These are phyloP conservation scores for Pelosia muscerda DNA, from an alignment of 2,888 invertebrate species.

Conservation along the genomic window DNA sequence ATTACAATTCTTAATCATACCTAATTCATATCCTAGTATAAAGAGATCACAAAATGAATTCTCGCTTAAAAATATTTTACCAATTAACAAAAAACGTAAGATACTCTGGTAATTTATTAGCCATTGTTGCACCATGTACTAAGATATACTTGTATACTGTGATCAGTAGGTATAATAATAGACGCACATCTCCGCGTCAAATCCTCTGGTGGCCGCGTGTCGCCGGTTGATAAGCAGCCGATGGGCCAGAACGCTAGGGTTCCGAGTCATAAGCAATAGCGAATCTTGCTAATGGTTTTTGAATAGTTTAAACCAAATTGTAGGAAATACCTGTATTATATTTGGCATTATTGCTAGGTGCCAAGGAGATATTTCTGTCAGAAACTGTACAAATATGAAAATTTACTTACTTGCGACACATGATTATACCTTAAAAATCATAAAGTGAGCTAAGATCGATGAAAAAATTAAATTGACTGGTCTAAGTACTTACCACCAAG, in stretches of 20 bases:
- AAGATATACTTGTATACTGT: conserved; percentile 41
- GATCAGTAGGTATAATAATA: conserved; percentile 68
- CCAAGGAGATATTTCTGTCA: no score
- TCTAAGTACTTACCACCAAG: no score
- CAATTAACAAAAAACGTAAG: not conserved
- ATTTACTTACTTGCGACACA: no score
- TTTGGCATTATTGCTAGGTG: no score
- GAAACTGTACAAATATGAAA: no score
- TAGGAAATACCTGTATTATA: no score
- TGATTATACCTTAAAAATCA: no score
- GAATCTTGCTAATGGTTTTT: no score
- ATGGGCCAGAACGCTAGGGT: conserved; percentile 56
- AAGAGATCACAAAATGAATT: not conserved
- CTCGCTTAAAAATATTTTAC: not conserved
- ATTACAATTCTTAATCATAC: not conserved
- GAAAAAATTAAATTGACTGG: no score
- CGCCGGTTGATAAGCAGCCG: conserved; percentile 79
- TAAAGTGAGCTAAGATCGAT: no score
- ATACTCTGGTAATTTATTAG: conserved; percentile 1
- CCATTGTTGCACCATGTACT: conserved; percentile 23
- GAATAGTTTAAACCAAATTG: no score
- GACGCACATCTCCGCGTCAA: conserved; percentile 75
- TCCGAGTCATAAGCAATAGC: conserved; percentile 49
- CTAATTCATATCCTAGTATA: not conserved
- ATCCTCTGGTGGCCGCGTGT: conserved; percentile 78